Evolutionary conservation across 2,888 invertebrate species (phyloP).

Genomic region (Mystacides longicornis): DNA sequence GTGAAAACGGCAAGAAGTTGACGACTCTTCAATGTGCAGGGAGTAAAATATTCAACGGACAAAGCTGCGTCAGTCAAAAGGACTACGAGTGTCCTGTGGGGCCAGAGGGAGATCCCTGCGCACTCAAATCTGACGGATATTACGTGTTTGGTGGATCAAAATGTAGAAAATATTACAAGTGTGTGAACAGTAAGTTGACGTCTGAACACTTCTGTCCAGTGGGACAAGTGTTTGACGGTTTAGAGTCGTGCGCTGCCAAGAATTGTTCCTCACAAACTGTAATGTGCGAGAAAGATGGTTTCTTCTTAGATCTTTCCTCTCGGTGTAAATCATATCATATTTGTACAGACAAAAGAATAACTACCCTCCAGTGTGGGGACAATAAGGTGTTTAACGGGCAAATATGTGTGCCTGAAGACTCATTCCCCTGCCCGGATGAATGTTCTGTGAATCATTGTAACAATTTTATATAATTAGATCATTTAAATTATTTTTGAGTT

Average conservation of each 20-base stretch:
- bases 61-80: constrained; percentile 44
- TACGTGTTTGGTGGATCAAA: constrained; percentile 28
- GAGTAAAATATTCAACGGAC: constrained; percentile 52
- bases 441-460: constrained; percentile 15
- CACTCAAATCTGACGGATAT: constrained; percentile 30
- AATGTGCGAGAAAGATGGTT: constrained; percentile 45
- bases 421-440: constrained; percentile 46
- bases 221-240: constrained; percentile 30
- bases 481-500: no score
- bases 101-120: constrained; percentile 32
- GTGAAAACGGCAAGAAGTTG: constrained; percentile 48
- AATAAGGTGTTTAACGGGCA: constrained; percentile 52
- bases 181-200: constrained; percentile 25
- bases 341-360: constrained; percentile 48
- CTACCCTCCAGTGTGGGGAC: constrained; percentile 42
- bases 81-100: constrained; percentile 38
- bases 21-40: constrained; percentile 50
- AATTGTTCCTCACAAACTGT: constrained; percentile 28
- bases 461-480: constrained; percentile 11
- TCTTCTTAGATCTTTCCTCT: constrained; percentile 46
- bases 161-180: constrained; percentile 30
- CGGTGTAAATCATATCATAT: constrained; percentile 50
- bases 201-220: constrained; percentile 28
- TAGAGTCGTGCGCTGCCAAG: constrained; percentile 31
- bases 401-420: constrained; percentile 43